phyloP scores from a whole-genome alignment of 1,140 invertebrate species.

The Drosophila trapezifrons region DNA sequence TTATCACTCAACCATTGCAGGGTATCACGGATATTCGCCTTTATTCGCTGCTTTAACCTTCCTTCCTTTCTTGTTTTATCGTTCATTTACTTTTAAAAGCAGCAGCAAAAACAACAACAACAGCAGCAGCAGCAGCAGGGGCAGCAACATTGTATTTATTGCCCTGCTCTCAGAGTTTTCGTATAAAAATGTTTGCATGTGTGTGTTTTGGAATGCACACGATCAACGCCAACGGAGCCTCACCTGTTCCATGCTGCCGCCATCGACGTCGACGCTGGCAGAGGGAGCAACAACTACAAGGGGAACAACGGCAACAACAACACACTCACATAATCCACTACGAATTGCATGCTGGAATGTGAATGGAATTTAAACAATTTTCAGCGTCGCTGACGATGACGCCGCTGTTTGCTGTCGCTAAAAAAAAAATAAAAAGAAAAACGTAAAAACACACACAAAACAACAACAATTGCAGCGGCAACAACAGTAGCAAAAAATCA shows the following conservation, averaged over 20 bases:
- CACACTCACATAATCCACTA: slow-evolving; percentile 66
- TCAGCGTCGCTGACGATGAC: slow-evolving; percentile 79
- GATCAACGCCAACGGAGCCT: slow-evolving; percentile 68
- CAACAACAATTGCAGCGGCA: slow-evolving; percentile 21
- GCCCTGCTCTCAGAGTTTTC: slow-evolving; percentile 57
- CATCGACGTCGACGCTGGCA: slow-evolving; percentile 40
- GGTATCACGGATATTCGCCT: slow-evolving; percentile 15
- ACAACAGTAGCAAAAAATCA: slow-evolving; percentile 1
- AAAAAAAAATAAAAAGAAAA: slow-evolving; percentile 22
- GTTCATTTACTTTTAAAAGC: slow-evolving; percentile 80
- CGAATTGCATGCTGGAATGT: slow-evolving; percentile 84
- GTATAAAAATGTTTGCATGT: slow-evolving; percentile 37
- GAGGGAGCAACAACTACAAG: slow-evolving; percentile 47
- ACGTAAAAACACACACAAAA: slow-evolving; percentile 20
- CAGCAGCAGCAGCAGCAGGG: slow-evolving; percentile 28
- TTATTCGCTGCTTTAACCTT: slow-evolving; percentile 16
- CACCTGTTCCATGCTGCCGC: slow-evolving; percentile 76
- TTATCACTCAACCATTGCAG: neutral
- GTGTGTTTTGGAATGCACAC: slow-evolving; percentile 74
- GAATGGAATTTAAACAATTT: slow-evolving; percentile 84
- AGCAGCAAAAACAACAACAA: slow-evolving; percentile 45
- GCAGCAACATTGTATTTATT: slow-evolving; percentile 65
- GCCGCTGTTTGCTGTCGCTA: slow-evolving; percentile 54
- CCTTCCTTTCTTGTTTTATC: slow-evolving; percentile 72
- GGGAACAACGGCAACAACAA: slow-evolving; percentile 32